phyloP scores from a whole-genome alignment of 2,888 invertebrate species.

The Alloscopus bannaensis region DNA sequence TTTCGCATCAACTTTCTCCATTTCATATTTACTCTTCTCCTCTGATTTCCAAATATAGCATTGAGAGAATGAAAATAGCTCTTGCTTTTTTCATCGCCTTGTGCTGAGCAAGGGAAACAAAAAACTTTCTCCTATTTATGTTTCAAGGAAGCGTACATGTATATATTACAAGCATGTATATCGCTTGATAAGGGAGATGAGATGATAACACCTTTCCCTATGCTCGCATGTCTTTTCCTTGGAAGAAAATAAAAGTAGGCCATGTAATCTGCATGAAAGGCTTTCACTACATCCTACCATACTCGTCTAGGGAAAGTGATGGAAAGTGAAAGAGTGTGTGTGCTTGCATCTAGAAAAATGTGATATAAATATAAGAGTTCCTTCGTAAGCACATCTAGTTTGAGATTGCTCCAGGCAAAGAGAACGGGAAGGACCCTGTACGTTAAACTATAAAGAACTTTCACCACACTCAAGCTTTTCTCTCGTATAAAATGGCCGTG shows the following conservation, averaged over 20 bases:
- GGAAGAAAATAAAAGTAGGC: conserved; percentile 14
- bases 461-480: not conserved
- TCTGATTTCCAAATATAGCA: not conserved
- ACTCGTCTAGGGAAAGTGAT: not conserved
- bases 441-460: not conserved
- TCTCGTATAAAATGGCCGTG: too few species aligned
- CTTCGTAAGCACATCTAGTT: not conserved
- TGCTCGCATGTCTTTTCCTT: too few species aligned
- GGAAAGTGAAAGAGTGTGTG: not conserved
- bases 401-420: not conserved
- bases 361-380: not conserved
- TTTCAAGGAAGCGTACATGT: too few species aligned
- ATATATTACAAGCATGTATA: too few species aligned
- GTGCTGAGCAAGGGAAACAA: too few species aligned
- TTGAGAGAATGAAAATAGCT: not conserved
- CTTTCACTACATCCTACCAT: conserved; percentile 14
- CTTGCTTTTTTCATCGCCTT: too few species aligned
- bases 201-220: too few species aligned
- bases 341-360: not conserved
- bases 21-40: conserved; percentile 10
- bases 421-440: not conserved
- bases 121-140: too few species aligned
- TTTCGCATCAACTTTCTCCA: not conserved
- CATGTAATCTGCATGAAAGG: conserved; percentile 42
- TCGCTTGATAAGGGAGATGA: too few species aligned